A percentile compares a stretch with the other conserved stretches of the same genome.
Conservation (phyloP, 1,140 invertebrate genomes). For the Pseudachorutes palmiensis region DNA sequence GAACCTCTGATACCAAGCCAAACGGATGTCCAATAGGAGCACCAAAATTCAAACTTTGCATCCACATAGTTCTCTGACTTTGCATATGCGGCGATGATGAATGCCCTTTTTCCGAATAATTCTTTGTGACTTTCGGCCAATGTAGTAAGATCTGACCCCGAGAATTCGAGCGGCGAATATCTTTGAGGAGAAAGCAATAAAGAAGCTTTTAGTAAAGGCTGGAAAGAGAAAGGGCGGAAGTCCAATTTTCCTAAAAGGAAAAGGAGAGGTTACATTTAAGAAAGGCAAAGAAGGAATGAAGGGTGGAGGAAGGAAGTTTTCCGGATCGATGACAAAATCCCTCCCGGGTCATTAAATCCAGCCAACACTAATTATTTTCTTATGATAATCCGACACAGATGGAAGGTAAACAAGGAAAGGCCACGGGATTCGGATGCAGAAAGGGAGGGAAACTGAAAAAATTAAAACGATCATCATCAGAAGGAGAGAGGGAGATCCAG, state of each 20-base stretch:
- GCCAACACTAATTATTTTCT: conserved; percentile 22
- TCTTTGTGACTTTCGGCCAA: no score
- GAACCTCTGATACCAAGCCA: no score
- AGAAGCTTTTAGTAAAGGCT: conserved; percentile 18
- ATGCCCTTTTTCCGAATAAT: no score
- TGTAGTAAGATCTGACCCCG: no score
- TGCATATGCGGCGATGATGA: no score
- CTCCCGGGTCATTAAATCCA: conserved; percentile 22
- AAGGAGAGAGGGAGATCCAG: not conserved
- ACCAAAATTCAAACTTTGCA: no score
- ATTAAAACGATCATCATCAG: conserved; percentile 13
- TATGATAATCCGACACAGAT: conserved; percentile 21
- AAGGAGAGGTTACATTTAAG: not conserved
- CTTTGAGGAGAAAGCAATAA: conserved; percentile 12
- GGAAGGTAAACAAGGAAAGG: conserved; percentile 13
- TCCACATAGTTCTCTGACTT: no score
- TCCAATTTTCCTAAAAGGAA: conserved; percentile 19
- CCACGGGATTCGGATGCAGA: no score
- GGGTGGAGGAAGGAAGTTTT: not conserved
- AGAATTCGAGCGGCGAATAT: no score
- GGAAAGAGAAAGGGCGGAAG: conserved; percentile 16
- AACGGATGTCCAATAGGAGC: no score
- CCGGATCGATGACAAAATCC: conserved; percentile 20
- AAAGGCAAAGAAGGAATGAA: not conserved
- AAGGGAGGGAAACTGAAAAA: not conserved